Evolutionary conservation across 1,140 invertebrate species (phyloP), one percentile per base, ranked within the genome.

Genomic region (Penaeus japonicus): DNA sequence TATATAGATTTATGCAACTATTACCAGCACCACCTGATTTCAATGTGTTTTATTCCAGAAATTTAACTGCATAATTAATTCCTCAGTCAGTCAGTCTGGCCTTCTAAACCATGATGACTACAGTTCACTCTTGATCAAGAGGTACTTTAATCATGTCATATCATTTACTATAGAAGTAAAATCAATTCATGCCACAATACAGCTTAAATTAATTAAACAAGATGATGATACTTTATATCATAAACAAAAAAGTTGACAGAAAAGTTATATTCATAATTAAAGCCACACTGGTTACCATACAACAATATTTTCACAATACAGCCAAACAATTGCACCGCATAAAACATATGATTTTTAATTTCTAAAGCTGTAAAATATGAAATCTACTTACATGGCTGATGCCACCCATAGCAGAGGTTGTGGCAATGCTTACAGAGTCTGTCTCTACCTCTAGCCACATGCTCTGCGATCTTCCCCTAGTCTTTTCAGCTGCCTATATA

Each of bases 371-470:
- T 32, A 59, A 82, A 27, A 82, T 55, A 59, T 30, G n/a, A 20
- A 57, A 55, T 24, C 18, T n/a, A 89, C 90, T 86, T 77, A 90
- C 90, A 86, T 90, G 90, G 35, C 81, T 89, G 54, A 90, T 88
- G 47, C 90, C 90, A 18, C 90, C 90, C 85, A 90, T 89, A 57
- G 90, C 90, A 18, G 90, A 90, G 7, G 90, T 90, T 35, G 88
- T 89, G 17, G 90, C 90, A 73, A 90, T 77, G 85, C 90, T 90
- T 10, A 90, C 90, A n/a, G 88, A 90, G 53, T 90, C 90, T n/a
- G 89, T 89, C 55, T 90, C 90, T 39, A 89, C 87, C 30, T 90
- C 90, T 17, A 89, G 47, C 90, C 90, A 90, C 2, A 78, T 89
- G 75, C 54, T 84, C 30, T 90, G 89, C 0, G 55, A 79, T 20